A percentile compares a stretch with the other conserved stretches of the same genome.
These are phyloP conservation scores for Heliopora coerulea DNA, from an alignment of 92 coral and sea anemone genomes.

Conservation along the genomic window DNA sequence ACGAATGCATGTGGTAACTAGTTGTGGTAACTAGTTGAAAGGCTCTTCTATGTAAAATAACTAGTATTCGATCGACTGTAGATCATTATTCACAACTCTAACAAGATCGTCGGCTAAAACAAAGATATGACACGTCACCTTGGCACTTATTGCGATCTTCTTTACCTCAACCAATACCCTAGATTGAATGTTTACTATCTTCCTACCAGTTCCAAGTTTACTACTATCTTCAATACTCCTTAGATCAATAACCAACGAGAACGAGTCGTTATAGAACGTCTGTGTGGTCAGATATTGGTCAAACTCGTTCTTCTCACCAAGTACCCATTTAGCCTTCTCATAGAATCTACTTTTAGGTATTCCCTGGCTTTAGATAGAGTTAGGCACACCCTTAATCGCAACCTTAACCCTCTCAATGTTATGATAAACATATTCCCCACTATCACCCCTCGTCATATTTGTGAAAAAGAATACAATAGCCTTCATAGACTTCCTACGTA, in stretches of 20 bases:
- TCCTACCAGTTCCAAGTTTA: neutral
- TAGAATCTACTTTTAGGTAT: conserved; percentile 17
- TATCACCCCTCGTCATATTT: neutral
- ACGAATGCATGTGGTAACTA: conserved; percentile 13
- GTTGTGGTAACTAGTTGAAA: conserved; percentile 7
- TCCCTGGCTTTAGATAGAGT: neutral
- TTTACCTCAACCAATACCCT: conserved; percentile 26
- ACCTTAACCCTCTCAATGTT: neutral
- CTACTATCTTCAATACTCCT: neutral
- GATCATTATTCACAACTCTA: conserved; percentile 17
- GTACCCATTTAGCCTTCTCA: conserved; percentile 33
- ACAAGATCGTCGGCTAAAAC: conserved; percentile 28
- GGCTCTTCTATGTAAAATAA: neutral
- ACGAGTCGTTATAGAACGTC: conserved; percentile 27
- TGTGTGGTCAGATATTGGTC: conserved; percentile 25
- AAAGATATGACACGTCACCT: conserved; percentile 23
- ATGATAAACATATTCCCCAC: neutral
- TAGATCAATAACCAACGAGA: conserved; percentile 17
- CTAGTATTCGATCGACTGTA: conserved; percentile 27
- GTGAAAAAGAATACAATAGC: conserved; percentile 1
- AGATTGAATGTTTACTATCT: conserved; percentile 19
- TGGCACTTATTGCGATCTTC: conserved; percentile 8
- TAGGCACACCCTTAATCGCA: conserved; percentile 28
- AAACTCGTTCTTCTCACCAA: neutral
- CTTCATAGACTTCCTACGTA: conserved; percentile 1